phyloP scores from a whole-genome alignment of 2,113 vertebrate species.

The Laterallus jamaicensis region DNA sequence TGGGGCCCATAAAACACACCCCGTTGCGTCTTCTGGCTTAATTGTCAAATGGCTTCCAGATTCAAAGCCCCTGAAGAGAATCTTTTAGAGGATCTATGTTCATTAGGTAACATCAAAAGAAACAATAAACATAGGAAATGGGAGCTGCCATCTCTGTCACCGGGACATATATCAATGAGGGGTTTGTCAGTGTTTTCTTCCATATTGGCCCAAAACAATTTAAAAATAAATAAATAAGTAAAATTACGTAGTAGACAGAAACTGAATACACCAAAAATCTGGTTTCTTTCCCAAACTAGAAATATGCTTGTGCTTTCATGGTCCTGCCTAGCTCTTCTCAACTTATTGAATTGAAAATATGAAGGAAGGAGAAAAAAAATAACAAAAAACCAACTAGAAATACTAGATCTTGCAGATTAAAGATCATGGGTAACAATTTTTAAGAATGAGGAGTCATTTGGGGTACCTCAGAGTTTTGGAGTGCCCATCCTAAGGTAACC shows the following conservation, averaged over 20 bases:
- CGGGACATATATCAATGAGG: background rate
- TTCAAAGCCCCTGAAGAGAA: background rate
- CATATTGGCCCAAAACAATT: background rate
- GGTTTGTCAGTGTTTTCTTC: background rate
- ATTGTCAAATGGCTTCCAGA: constrained; percentile 73
- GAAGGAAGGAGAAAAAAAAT: background rate
- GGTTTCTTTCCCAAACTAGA: background rate
- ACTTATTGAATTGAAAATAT: background rate
- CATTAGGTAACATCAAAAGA: constrained; percentile 27
- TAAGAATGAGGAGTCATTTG: background rate
- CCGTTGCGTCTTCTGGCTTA: constrained; percentile 47
- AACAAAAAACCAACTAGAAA: too few relatives aligned
- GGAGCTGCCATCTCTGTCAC: background rate
- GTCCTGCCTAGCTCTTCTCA: background rate
- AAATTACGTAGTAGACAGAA: background rate
- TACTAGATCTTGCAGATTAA: background rate
- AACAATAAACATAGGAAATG: background rate
- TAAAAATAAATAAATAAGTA: accelerated
- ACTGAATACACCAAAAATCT: background rate
- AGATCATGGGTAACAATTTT: background rate
- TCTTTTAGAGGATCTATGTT: background rate
- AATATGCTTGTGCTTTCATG: background rate
- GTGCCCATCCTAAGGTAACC: background rate
- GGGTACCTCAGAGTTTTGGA: background rate
- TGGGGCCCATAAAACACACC: constrained; percentile 42